A percentile compares a stretch with the other conserved stretches of the same genome.
Conservation (phyloP, 1,140 invertebrate genomes). For the Micrasema minimum region DNA sequence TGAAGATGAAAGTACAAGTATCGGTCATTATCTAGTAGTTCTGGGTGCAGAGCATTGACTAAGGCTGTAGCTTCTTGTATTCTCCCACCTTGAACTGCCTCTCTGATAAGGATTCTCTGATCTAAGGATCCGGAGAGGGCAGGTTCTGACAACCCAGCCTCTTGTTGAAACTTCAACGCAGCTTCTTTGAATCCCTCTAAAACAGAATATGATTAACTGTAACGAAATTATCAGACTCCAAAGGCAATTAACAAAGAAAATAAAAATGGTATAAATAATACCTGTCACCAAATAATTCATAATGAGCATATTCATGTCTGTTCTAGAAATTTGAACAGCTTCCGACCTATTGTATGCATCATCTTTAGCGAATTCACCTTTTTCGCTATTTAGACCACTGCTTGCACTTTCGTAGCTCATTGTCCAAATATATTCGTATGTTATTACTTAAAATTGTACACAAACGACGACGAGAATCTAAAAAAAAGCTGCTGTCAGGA, state of each 20-base stretch:
- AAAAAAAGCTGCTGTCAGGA: slow-evolving; percentile 11
- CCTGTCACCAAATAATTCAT: slow-evolving; percentile 99
- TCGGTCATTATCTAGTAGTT: slow-evolving; percentile 93
- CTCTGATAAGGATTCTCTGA: slow-evolving; percentile 92
- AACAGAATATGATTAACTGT: not conserved
- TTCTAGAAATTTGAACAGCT: slow-evolving; percentile 84
- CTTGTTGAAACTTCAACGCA: slow-evolving; percentile 95
- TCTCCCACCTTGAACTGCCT: slow-evolving; percentile 92
- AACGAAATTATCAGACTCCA: slow-evolving; percentile 2
- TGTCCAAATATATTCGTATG: not conserved
- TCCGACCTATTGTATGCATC: slow-evolving; percentile 67
- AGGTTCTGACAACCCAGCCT: slow-evolving; percentile 88
- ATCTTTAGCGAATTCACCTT: slow-evolving; percentile 55
- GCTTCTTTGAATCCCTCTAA: slow-evolving; percentile 98
- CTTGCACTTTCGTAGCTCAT: slow-evolving; percentile 37
- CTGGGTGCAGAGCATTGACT: slow-evolving; percentile 94
- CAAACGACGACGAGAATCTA: too few relatives aligned
- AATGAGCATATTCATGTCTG: slow-evolving; percentile 95
- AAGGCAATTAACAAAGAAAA: not conserved
- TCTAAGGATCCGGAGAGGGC: slow-evolving; percentile 91
- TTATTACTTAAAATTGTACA: not conserved
- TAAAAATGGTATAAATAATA: slow-evolving; percentile 59
- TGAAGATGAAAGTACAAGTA: slow-evolving; percentile 97
- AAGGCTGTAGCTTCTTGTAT: slow-evolving; percentile 94
- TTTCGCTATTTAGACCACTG: slow-evolving; percentile 28